phyloP scores from a whole-genome alignment of 2,113 vertebrate genomes.

The Dipodomys stephensi region DNA sequence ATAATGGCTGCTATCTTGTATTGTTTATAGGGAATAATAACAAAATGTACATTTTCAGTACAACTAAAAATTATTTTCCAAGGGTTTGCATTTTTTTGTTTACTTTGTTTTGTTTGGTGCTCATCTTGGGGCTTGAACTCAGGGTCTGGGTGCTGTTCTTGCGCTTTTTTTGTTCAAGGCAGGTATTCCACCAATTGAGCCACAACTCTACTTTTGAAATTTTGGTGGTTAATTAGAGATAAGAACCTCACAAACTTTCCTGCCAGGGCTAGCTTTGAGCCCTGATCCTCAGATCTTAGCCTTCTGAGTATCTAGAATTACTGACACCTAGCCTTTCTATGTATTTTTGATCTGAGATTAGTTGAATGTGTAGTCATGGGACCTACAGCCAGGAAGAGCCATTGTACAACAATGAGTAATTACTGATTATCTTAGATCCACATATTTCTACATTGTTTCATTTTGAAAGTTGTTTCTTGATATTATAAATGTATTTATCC shows the following conservation, averaged over 20 bases:
- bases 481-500: slow-evolving; percentile 78
- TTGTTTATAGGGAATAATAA: neutral
- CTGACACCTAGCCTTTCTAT: neutral
- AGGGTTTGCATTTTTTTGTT: too few relatives aligned
- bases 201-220: too few relatives aligned
- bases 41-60: neutral
- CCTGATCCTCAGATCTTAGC: too few relatives aligned
- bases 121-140: too few relatives aligned
- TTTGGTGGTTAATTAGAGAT: too few relatives aligned
- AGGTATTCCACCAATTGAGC: too few relatives aligned
- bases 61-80: neutral
- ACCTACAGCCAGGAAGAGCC: neutral
- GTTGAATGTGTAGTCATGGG: neutral
- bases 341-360: neutral
- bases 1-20: neutral
- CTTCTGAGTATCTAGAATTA: too few relatives aligned
- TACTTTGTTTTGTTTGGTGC: too few relatives aligned
- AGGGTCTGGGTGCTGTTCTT: too few relatives aligned
- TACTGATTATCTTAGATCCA: slow-evolving; percentile 76
- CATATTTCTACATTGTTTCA: slow-evolving; percentile 26
- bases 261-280: too few relatives aligned
- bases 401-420: neutral
- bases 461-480: slow-evolving; percentile 79
- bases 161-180: too few relatives aligned
- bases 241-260: too few relatives aligned